Conservation (phyloP, 1,140 invertebrate species). For the Saccostrea cuccullata region DNA sequence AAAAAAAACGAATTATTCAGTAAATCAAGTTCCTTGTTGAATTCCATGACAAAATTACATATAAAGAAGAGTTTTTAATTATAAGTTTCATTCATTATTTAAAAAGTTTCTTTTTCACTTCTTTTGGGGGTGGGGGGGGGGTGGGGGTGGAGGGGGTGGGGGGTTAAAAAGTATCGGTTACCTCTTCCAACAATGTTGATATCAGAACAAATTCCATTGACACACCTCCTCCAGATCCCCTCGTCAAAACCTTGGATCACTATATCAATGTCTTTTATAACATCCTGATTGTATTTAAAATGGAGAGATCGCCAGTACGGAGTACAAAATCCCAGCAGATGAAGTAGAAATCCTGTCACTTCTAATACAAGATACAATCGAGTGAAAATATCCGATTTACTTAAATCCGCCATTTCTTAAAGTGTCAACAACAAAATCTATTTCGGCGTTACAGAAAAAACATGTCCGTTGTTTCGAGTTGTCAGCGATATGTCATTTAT, state of each 20-base stretch:
- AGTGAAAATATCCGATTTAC: not conserved
- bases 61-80: no score
- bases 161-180: not conserved
- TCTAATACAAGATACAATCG: conserved; percentile 41
- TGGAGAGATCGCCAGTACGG: conserved; percentile 55
- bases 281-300: conserved; percentile 44
- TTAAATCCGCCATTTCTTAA: not conserved
- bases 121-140: no score
- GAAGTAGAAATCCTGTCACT: conserved; percentile 45
- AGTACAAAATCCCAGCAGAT: conserved; percentile 47
- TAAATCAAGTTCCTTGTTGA: no score
- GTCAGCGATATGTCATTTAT: conserved; percentile 27
- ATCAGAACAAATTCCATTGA: conserved; percentile 55
- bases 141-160: no score
- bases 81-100: no score
- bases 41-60: no score
- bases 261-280: conserved; percentile 39
- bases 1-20: no score
- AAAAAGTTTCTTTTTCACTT: no score
- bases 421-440: not conserved
- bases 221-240: conserved; percentile 53
- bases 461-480: not conserved
- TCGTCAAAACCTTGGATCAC: conserved; percentile 56
- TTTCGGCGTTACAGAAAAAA: not conserved
- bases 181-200: conserved; percentile 52